Conservation (phyloP, 2,888 invertebrate species). For the Loripinus fragilis region DNA sequence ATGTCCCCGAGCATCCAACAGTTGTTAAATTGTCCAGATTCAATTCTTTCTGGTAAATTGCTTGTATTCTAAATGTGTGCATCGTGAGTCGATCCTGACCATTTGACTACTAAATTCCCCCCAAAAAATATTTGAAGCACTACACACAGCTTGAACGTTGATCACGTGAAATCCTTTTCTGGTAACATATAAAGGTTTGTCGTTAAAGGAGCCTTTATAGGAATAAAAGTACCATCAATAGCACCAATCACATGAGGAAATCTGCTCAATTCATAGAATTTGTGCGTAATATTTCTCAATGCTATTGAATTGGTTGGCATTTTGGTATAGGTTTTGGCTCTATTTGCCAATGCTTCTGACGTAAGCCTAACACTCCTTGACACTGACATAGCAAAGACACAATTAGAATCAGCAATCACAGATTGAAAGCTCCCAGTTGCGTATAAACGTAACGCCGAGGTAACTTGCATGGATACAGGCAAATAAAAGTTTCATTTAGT, state of each 20-base stretch:
- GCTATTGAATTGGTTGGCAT: background rate
- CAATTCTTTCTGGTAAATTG: background rate
- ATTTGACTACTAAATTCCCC: background rate
- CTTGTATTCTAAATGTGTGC: background rate
- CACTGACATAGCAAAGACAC: background rate
- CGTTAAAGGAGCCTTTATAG: background rate
- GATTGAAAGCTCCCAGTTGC: background rate
- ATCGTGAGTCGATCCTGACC: conserved; percentile 9
- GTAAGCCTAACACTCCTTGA: background rate
- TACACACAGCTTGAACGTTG: conserved; percentile 11
- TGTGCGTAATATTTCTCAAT: too few species aligned
- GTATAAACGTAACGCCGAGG: background rate
- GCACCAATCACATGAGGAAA: too few species aligned
- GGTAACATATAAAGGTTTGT: conserved; percentile 13
- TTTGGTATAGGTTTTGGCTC: background rate
- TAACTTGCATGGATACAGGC: conserved; percentile 26
- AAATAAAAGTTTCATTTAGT: conserved; percentile 1
- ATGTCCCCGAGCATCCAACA: conserved; percentile 33
- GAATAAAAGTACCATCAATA: too few species aligned
- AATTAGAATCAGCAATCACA: background rate
- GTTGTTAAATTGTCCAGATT: background rate
- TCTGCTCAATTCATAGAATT: too few species aligned
- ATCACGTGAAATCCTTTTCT: conserved; percentile 9
- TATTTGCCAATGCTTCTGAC: background rate
- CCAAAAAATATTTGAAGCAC: background rate